phyloP scores from a whole-genome alignment of 2,888 invertebrate genomes.

The Trachelus tabidus region DNA sequence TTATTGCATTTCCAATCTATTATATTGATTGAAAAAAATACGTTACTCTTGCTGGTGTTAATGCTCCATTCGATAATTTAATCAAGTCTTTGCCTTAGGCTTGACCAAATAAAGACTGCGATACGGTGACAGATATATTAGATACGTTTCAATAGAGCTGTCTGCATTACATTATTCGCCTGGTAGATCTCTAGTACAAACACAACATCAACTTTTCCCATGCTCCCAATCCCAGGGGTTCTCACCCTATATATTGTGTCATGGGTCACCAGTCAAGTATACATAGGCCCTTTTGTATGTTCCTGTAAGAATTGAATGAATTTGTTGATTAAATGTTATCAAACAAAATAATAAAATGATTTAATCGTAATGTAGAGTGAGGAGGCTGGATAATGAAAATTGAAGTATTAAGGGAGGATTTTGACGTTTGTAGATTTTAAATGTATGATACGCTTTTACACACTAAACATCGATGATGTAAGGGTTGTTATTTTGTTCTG shows the following conservation, averaged over 20 bases:
- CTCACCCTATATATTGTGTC: conserved; percentile 33
- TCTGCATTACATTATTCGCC: conserved; percentile 62
- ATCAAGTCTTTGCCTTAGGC: conserved; percentile 50
- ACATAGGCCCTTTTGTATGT: not conserved
- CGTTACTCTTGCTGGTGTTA: not conserved
- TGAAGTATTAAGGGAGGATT: not conserved
- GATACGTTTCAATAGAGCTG: conserved; percentile 61
- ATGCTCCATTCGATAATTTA: conserved; percentile 50
- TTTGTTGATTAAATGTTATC: not conserved
- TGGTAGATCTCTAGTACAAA: conserved; percentile 63
- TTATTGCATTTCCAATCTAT: not conserved
- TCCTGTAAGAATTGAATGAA: not conserved
- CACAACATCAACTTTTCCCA: conserved; percentile 65
- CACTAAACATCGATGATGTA: not conserved
- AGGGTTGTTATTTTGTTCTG: not conserved
- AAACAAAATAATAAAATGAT: not conserved
- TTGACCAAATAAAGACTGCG: conserved; percentile 49
- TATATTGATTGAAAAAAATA: not conserved
- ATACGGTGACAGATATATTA: conserved; percentile 62
- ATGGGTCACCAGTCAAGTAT: not conserved
- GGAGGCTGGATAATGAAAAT: not conserved
- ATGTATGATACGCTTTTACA: not conserved
- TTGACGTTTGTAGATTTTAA: not conserved
- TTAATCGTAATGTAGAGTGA: not conserved
- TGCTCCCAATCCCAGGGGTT: conserved; percentile 50